Base-by-base conservation (phyloP, 2,888 invertebrate genomes). In the Xylota sylvarum region DNA sequence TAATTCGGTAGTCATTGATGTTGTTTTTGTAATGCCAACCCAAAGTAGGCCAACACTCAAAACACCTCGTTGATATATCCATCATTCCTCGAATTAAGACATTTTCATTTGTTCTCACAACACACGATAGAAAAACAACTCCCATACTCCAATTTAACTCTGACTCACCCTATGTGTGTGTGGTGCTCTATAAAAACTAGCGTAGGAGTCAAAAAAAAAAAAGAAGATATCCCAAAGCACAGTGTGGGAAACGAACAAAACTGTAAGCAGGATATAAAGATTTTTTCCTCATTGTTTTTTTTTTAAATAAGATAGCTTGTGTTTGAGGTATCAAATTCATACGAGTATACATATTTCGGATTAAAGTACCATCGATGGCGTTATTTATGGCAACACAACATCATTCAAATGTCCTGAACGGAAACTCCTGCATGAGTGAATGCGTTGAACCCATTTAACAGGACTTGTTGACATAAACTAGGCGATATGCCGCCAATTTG, bases 91-190 rank as follows among this genome's bases (percentile, higher is more conserved):
- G 32, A 84, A 40, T 64, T 64, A 23, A 19, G 60, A 62, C 30
- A 52, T 52, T 43, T 67, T 46, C 43, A 50, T 72, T 73, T 67
- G 27, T 60, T 35, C 50, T 27, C 50, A 40, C 23, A 40, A 52
- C 35, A 50, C 40, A 52, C 58, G 46, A 27, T 9, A 17, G 12
- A 37, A 64, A 43, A 52, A 62, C 32, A 67, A 58, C 58, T 77
- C 50, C 60, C 40, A 67, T 60, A 17, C 30, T 40, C 37, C n/a
- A 60, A 43, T 5, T 2, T n/a, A 55, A 32, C 40, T 32, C 32
- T 79, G 78, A 79, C 70, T 79, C 78, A 79, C 62, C 60, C 50
- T 64, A 17, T 14, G 23, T 19, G 23, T 23, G 23, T 23, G 23
- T 23, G 23, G 2, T 23, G 23, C 23, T 23, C 23, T 23, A 23